Evolutionary conservation across 2,888 invertebrate species (phyloP), one percentile per base, ranked within the genome.

Genomic region (Teleogryllus oceanicus): DNA sequence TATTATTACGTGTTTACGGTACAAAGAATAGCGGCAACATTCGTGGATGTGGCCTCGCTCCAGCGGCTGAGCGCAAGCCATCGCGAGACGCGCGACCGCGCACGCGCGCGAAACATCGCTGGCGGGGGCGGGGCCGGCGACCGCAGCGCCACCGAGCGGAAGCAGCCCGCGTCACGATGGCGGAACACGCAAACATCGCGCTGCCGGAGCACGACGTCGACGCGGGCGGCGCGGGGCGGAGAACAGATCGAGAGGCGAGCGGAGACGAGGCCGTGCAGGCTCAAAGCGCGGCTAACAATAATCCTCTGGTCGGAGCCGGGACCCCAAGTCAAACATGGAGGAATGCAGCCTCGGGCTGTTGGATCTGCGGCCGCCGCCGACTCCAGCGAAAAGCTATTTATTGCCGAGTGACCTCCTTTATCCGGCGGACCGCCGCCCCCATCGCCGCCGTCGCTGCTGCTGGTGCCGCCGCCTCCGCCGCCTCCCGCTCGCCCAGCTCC

Each of bases 241-340:
- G 62, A 12, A 5, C 62, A 11, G 62, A 62, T 62, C n/a, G 62
- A 62, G 62, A 62, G 62, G 62, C n/a, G 62, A 62, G 62, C 62
- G 62, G 62, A 62, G 62, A n/a, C 62, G 62, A 10, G 62, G 16
- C 62, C 16, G 62, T 62, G 13, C 62, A 5, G 8, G 62, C 62
- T 62, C 62, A 62, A 62, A 62, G 62, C 62, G 62, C 13, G 62
- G 62, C 62, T 62, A 62, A 62, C 62, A 62, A 62, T 62, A 62
- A 62, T 62, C 62, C 62, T 62, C 62, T 62, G 62, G 62, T n/a
- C 62, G 62, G 12, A 62, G 62, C 62, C n/a, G 16, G 62, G 62
- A 62, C 62, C 62, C 62, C n/a, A 62, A 62, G 62, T 62, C 62
- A 62, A 62, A 62, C 62, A 62, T 62, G 62, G 62, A 62, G 62